phyloP scores from a whole-genome alignment of 1,140 invertebrate species.

The Goniozus legneri region DNA sequence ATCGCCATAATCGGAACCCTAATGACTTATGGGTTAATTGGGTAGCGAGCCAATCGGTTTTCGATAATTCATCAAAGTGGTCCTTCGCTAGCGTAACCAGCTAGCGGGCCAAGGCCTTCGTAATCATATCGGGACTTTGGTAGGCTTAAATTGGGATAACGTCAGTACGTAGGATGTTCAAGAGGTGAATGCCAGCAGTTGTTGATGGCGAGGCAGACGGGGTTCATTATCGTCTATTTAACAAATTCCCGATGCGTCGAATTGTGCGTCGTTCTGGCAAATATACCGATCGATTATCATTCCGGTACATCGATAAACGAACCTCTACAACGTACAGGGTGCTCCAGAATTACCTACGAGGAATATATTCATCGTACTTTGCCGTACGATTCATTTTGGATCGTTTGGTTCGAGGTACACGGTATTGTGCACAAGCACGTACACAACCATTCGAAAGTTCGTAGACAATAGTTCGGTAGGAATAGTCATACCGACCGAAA shows the following conservation, averaged over 20 bases:
- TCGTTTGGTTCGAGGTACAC: too few relatives aligned
- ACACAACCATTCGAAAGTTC: too few relatives aligned
- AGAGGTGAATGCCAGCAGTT: neutral
- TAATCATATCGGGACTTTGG: constrained; percentile 8
- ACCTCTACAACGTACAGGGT: too few relatives aligned
- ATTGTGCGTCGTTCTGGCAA: too few relatives aligned
- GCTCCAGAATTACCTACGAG: too few relatives aligned
- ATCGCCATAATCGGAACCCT: constrained; percentile 23
- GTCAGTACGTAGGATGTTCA: constrained; percentile 2
- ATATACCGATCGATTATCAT: neutral
- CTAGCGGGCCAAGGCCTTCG: constrained; percentile 5
- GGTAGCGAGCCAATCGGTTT: constrained; percentile 23
- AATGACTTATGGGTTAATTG: constrained; percentile 30
- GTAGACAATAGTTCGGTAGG: too few relatives aligned
- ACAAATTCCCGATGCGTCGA: neutral
- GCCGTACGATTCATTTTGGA: too few relatives aligned
- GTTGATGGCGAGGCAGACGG: too few relatives aligned
- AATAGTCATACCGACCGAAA: too few relatives aligned
- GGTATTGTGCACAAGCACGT: too few relatives aligned
- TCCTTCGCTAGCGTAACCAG: constrained; percentile 9
- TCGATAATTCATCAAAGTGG: constrained; percentile 31
- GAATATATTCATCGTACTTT: too few relatives aligned
- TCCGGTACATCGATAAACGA: too few relatives aligned
- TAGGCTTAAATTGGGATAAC: neutral
- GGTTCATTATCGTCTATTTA: constrained; percentile 15